These are phyloP conservation scores for Phylloscopus trochilus DNA, from an alignment of 2,113 vertebrate species.

Conservation along the genomic window DNA sequence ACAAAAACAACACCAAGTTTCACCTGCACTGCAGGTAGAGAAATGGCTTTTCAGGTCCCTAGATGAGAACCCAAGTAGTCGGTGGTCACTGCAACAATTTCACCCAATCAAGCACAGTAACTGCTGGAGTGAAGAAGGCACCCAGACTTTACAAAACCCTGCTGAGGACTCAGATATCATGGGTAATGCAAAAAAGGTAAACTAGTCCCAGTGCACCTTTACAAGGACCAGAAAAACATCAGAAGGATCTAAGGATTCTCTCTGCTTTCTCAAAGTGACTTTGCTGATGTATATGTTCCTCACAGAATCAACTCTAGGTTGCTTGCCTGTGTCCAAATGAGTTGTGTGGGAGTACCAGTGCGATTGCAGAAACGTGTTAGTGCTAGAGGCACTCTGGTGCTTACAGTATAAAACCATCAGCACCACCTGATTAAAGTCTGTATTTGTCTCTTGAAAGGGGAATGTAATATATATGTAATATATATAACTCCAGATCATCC, in stretches of 20 bases:
- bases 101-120: not conserved
- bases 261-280: not conserved
- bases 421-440: not conserved
- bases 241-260: not conserved
- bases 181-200: not conserved
- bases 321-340: not conserved
- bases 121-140: not conserved
- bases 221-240: not conserved
- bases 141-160: not conserved
- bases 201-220: not conserved
- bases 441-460: not conserved
- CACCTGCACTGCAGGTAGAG: not conserved
- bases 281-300: not conserved
- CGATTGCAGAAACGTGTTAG: not conserved
- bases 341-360: not conserved
- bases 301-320: not conserved
- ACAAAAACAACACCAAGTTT: too few relatives aligned
- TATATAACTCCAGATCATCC: rapidly evolving
- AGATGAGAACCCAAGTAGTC: not conserved
- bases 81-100: not conserved
- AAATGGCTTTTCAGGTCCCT: not conserved
- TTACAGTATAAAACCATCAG: not conserved
- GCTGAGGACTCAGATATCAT: not conserved
- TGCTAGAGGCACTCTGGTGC: not conserved
- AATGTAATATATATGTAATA: not conserved